Percentiles rank a stretch among this genome's conserved stretches.
Conservation (phyloP, 2,113 vertebrate species). For the Eubucco bourcierii region DNA sequence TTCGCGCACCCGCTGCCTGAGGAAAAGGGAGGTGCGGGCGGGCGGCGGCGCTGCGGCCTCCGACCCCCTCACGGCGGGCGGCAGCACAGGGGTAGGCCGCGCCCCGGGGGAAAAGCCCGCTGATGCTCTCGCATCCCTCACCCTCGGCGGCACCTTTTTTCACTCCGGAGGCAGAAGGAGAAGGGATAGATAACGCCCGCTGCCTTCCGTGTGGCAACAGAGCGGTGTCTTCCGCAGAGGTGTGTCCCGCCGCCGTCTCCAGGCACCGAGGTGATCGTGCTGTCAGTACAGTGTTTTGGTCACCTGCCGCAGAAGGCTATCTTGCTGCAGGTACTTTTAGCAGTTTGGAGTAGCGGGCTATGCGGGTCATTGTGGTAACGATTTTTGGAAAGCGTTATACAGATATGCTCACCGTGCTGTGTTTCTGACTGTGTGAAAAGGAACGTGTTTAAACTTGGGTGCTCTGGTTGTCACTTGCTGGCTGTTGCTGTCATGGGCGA, state of each 20-base stretch:
- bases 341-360: neutral
- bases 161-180: neutral
- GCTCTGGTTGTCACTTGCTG: neutral
- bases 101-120: neutral
- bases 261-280: neutral
- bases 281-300: neutral
- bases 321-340: accelerated
- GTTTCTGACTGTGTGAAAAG: neutral
- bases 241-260: neutral
- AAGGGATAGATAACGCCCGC: neutral
- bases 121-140: neutral
- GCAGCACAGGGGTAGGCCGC: neutral
- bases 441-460: neutral
- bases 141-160: neutral
- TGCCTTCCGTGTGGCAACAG: neutral
- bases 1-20: neutral
- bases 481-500: neutral
- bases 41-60: neutral
- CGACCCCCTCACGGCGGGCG: neutral
- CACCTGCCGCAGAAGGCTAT: no score
- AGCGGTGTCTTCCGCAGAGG: neutral
- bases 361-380: accelerated
- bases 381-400: neutral
- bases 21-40: neutral
- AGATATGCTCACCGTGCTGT: accelerated